A percentile compares a stretch with the other conserved stretches of the same genome.
phyloP scores from a whole-genome alignment of 1,140 invertebrate species.

The Brachionus rotundiformis region DNA sequence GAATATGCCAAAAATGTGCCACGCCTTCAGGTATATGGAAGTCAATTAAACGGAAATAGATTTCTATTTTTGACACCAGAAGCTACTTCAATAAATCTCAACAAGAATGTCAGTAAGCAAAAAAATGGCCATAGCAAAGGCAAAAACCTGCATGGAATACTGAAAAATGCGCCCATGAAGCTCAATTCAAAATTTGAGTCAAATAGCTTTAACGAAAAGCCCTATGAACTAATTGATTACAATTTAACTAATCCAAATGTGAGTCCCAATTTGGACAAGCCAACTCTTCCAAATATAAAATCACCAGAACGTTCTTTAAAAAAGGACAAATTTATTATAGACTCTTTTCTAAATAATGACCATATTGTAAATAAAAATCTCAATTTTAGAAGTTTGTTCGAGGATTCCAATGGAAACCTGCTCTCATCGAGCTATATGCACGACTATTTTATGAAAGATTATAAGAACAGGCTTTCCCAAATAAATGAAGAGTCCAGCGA shows the following conservation, averaged over 20 bases:
- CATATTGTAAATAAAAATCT: not conserved
- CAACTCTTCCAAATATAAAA: not conserved
- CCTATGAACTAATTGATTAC: not conserved
- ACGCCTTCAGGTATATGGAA: not conserved
- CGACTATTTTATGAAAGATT: conserved; percentile 18
- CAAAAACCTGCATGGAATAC: not conserved
- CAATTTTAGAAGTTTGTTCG: conserved; percentile 3
- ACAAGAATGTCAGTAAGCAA: not conserved
- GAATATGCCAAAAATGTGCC: not conserved
- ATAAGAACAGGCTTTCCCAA: conserved; percentile 27
- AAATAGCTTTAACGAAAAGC: not conserved
- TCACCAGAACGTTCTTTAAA: not conserved
- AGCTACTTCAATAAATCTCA: not conserved
- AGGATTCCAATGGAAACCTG: not conserved
- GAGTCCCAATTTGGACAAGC: not conserved
- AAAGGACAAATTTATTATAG: not conserved
- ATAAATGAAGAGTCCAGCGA: conserved; percentile 36
- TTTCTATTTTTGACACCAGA: conserved; percentile 27
- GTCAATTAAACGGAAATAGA: not conserved
- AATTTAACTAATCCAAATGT: conserved; percentile 10
- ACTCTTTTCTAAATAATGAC: not conserved
- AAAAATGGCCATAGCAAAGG: not conserved
- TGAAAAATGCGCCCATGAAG: conserved; percentile 14
- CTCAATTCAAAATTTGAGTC: conserved; percentile 3
- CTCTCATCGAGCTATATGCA: not conserved